Conservation (phyloP, 2,888 invertebrate genomes). For the Brachyopa scutellaris region DNA sequence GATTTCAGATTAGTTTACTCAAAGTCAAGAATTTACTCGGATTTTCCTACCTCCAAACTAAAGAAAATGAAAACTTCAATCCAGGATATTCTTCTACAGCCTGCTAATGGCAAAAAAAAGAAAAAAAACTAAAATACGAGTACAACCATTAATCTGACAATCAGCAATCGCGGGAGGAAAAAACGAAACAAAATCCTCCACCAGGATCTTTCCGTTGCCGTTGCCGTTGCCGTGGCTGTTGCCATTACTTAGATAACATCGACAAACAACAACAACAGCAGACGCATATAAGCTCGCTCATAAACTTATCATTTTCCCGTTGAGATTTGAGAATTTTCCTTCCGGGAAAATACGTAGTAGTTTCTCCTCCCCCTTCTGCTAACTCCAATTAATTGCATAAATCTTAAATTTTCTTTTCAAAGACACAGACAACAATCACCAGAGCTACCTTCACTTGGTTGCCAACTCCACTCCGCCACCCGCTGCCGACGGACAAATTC, state of each 20-base stretch:
- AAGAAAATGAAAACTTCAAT: background rate
- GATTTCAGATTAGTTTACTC: background rate
- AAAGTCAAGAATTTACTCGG: background rate
- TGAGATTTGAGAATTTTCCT: conserved; percentile 1
- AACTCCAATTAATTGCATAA: conserved; percentile 44
- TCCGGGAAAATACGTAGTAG: background rate
- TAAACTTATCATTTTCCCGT: conserved; percentile 19
- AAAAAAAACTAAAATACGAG: no score
- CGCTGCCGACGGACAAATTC: background rate
- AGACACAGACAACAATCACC: conserved; percentile 33
- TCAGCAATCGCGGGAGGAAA: background rate
- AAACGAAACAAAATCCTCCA: no score
- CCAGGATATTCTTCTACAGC: background rate
- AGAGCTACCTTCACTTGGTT: background rate
- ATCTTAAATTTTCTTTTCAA: conserved; percentile 46
- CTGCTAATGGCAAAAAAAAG: no score
- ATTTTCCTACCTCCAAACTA: background rate
- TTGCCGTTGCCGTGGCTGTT: no score
- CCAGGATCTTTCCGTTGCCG: no score
- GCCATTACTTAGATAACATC: no score
- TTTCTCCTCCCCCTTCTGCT: background rate
- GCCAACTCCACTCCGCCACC: background rate
- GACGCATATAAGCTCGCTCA: background rate
- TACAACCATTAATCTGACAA: conserved; percentile 11
- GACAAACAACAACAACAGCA: background rate